phyloP scores from a whole-genome alignment of 2,113 vertebrate species.

The Pteruthius melanotis region DNA sequence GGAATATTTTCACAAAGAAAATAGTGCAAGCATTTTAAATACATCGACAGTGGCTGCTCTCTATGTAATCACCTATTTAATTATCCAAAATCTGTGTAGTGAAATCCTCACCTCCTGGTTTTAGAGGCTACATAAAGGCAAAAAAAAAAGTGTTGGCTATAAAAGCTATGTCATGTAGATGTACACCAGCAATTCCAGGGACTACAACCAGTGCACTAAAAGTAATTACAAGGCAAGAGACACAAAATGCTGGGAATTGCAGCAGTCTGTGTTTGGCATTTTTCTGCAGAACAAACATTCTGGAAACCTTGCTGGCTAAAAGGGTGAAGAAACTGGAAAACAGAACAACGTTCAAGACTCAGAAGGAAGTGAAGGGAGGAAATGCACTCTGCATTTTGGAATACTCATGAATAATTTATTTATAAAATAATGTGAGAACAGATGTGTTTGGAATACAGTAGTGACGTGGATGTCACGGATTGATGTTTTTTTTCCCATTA shows the following conservation, averaged over 20 bases:
- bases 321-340: not conserved
- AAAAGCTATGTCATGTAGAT: not conserved
- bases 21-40: not conserved
- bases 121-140: not conserved
- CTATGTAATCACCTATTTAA: not conserved
- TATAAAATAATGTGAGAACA: accelerated
- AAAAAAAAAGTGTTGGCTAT: not conserved
- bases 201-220: not conserved
- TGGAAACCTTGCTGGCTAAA: not conserved
- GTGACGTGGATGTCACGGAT: not conserved
- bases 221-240: not conserved
- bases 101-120: not conserved
- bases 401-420: not conserved
- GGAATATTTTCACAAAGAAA: not conserved
- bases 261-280: not conserved
- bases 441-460: not conserved
- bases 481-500: not conserved
- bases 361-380: not conserved
- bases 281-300: not conserved
- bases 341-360: not conserved
- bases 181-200: not conserved
- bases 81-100: not conserved
- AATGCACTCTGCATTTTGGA: not conserved
- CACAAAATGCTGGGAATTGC: accelerated
- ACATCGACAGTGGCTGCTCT: not conserved